Evolutionary conservation across 1,140 invertebrate species (phyloP).

Genomic region (Macrostomum lignano): DNA sequence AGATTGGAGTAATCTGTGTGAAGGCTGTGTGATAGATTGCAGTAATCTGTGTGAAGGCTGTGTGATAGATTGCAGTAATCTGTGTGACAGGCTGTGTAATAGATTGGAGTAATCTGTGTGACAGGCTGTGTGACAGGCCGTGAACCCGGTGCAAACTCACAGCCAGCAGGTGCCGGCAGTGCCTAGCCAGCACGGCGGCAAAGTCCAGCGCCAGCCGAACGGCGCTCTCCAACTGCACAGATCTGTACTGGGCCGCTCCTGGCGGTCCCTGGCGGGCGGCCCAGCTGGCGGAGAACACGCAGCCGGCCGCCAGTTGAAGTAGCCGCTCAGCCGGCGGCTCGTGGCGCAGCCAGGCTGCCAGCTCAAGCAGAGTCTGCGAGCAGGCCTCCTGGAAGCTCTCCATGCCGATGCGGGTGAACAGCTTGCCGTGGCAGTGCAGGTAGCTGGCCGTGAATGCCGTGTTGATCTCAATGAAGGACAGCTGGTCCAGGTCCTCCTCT

Average conservation of each 20-base stretch:
- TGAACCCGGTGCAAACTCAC: too few relatives aligned
- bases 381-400: constrained; percentile 51
- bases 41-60: too few relatives aligned
- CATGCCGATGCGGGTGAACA: constrained; percentile 65
- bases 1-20: too few relatives aligned
- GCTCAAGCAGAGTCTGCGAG: constrained; percentile 48
- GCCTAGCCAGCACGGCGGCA: constrained; percentile 44
- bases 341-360: constrained; percentile 43
- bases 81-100: too few relatives aligned
- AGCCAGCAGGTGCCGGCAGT: too few relatives aligned
- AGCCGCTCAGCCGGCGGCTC: constrained; percentile 44
- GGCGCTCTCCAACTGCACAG: constrained; percentile 52
- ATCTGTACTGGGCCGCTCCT: constrained; percentile 29
- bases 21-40: too few relatives aligned
- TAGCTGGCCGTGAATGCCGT: constrained; percentile 63
- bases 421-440: constrained; percentile 60
- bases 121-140: too few relatives aligned
- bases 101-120: too few relatives aligned
- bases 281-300: constrained; percentile 60
- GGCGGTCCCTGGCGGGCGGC: constrained; percentile 7
- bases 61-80: too few relatives aligned
- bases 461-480: constrained; percentile 48
- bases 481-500: constrained; percentile 36
- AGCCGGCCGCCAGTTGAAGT: constrained; percentile 58
- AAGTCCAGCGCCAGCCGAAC: constrained; percentile 56